Base-by-base conservation (phyloP, 2,797 vertebrate genomes). In the Philypnodon macrostomus region DNA sequence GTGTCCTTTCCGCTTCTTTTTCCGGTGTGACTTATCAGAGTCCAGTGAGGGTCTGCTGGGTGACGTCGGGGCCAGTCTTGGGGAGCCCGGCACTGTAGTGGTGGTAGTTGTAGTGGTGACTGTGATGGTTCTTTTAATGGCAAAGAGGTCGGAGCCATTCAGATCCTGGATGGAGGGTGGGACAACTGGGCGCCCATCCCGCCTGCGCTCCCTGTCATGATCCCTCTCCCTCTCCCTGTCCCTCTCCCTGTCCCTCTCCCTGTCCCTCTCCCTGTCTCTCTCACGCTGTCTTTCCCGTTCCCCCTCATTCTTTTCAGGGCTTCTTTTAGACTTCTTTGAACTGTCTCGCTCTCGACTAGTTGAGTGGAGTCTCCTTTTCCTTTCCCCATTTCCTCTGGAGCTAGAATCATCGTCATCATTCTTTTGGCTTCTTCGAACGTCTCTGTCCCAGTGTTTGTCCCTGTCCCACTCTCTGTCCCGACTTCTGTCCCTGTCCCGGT, bases 141-240 rank as follows among this genome's bases (percentile, higher is more conserved):
- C 91, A 8, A 95, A 95, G 0, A 97, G 89, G 11, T 96, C 94
- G 0, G 93, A 90, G 16, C 95, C 93, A 2, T 92, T 97, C 4
- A 97, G 90, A 62, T 97, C 95, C 64, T 97, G 95, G 68, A 97
- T 95, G 2, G 95, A 97, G 0, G 95, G 94, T 0, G 95, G 95
- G 30, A 97, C 93, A 0, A 95, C 94, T 0, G 93, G 89, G 0
- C 94, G 87, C 0, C 90, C 81, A 2, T 93, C 90, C 29, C 90
- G 68, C 5, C 91, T 81, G 46, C 87, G 63, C 0, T 88, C 83
- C 70, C 81, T 47, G 8, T 88, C 75, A 5, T 46, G 65, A n/a
- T 83, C 53, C 1, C 85, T 64, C 14, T 91, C 56, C 74, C 83
- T 49, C 5, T 91, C 85, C 13, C 73, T 75, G 1, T 90, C 90